Percentiles rank a stretch among this genome's conserved stretches.
These are phyloP conservation scores for Ceryle rudis DNA, from an alignment of 2,797 vertebrate species.

Conservation along the genomic window DNA sequence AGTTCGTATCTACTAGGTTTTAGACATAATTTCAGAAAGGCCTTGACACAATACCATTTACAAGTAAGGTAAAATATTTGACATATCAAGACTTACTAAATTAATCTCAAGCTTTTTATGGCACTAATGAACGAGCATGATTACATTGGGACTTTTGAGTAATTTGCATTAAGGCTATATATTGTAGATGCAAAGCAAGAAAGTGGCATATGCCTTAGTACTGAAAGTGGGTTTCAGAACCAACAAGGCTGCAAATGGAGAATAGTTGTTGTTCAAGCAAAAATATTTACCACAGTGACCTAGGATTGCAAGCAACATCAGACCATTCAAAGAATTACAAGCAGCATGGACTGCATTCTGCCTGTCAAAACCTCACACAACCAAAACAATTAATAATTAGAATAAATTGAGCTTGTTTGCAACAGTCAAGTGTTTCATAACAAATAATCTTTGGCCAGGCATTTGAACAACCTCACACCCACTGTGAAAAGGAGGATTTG, in stretches of 20 bases:
- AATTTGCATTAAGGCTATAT: constrained; percentile 28
- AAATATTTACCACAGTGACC: background rate
- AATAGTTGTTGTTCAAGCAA: background rate
- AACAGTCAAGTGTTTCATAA: background rate
- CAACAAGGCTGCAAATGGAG: background rate
- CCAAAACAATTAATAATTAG: background rate
- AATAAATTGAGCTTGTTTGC: background rate
- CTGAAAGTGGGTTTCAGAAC: background rate
- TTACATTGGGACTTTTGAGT: constrained; percentile 22
- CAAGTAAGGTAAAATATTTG: constrained; percentile 57
- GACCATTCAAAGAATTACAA: constrained; percentile 36
- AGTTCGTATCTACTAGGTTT: constrained; percentile 24
- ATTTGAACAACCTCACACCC: accelerated
- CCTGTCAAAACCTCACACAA: background rate
- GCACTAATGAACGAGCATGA: constrained; percentile 54
- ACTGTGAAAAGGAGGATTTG: background rate
- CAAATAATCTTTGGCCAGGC: accelerated
- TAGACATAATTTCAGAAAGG: constrained; percentile 50
- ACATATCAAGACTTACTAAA: constrained; percentile 28
- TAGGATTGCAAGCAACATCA: background rate
- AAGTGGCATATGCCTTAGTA: background rate
- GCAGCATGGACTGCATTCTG: background rate
- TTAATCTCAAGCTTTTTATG: constrained; percentile 62
- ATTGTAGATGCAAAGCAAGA: constrained; percentile 14
- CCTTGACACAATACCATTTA: constrained; percentile 22